Conservation (phyloP, 1,140 invertebrate genomes). For the Agrypnia vestita region DNA sequence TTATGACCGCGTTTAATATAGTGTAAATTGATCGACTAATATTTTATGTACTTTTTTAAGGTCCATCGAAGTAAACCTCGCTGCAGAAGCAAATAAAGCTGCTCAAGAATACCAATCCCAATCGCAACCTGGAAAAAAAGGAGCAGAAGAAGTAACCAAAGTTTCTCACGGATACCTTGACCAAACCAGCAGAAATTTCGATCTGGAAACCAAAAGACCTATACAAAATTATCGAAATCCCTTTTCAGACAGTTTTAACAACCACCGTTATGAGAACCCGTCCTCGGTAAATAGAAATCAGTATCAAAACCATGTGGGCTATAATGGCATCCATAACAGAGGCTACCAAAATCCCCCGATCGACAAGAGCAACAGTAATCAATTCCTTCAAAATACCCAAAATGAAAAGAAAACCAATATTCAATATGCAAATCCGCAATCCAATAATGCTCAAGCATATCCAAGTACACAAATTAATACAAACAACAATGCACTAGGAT, state of each 20-base stretch:
- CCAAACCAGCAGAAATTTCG: constrained; percentile 18
- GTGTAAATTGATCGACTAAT: too few species aligned
- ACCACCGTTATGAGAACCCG: background rate
- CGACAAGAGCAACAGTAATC: background rate
- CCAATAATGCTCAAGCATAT: background rate
- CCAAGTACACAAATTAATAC: background rate
- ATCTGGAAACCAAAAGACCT: constrained; percentile 13
- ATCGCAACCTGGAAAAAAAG: constrained; percentile 50
- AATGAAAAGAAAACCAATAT: background rate
- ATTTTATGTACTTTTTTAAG: constrained; percentile 62
- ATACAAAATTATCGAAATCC: constrained; percentile 1
- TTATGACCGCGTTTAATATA: too few species aligned
- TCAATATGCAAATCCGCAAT: background rate
- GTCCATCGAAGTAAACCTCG: constrained; percentile 69
- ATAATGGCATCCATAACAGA: background rate
- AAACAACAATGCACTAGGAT: background rate
- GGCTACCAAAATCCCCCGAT: background rate
- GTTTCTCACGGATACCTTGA: background rate
- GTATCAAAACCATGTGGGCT: background rate
- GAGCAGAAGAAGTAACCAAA: constrained; percentile 55
- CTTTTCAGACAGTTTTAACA: background rate
- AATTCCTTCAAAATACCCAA: background rate
- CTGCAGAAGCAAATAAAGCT: constrained; percentile 68
- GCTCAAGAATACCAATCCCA: constrained; percentile 65
- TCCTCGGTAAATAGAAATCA: background rate